Evolutionary conservation across 1,140 invertebrate species (phyloP), one percentile per base, ranked within the genome.

Genomic region (Coptotermes formosanus): DNA sequence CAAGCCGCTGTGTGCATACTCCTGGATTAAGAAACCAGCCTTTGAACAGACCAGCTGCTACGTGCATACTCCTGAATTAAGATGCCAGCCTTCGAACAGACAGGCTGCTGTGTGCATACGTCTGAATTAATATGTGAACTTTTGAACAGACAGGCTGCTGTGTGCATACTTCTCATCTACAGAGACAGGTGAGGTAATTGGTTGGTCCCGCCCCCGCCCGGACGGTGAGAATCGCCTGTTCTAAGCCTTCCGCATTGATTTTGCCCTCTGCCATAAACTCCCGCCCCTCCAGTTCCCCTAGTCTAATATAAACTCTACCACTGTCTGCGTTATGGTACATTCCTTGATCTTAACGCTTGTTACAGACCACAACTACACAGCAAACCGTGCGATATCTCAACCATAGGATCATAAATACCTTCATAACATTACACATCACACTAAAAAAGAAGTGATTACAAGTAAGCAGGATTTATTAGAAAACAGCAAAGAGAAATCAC

Each of bases 101-200:
- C 19, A 19, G 3, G 14, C 19, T 55, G 52, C 52, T 55, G 14
- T 16, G 52, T 12, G 38, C 38, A 38, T 38, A 16, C 52, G 1
- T 21, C 52, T 21, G 19, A 55, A 55, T 55, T 55, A 19, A 19
- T 9, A 55, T 21, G 16, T 55, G 19, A 19, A 55, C 14, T 1
- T 0, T 21, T 4, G 14, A 21, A 4, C 3, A 55, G 52, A 55
- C 19, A 19, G 3, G 52, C 19, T 55, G 52, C 6, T 55, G 14
- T 16, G 52, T 2, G 38, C 14, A 55, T n/a, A 25, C 25, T 75
- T 75, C 64, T 30, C n/a, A 30, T 75, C 9, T 16, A 25, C n/a
- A 75, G n/a, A 75, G 64, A n/a, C 82, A 83, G 82, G 82, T 83
- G 82, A 30, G 82, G n/a, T 83, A 83, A 83, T 83, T 83, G 82